Base-by-base conservation (phyloP, 1,140 invertebrate species). In the Micrasema minimum region DNA sequence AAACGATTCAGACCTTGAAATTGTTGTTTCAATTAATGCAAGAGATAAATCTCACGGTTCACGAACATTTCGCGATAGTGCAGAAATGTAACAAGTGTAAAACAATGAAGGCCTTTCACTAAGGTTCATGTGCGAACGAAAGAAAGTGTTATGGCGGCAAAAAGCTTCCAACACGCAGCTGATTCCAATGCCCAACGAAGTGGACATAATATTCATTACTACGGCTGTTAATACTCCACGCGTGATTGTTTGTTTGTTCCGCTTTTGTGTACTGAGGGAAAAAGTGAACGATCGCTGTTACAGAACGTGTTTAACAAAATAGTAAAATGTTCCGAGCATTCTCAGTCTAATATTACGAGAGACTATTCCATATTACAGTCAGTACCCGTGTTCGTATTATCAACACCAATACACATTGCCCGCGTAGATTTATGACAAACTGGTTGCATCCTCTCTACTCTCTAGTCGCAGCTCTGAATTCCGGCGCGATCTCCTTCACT, bases 381-480 rank as follows among this genome's bases (percentile, higher is more conserved):
- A 41, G 65, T 64, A 72, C 71, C 16, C 57, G 57, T 72, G 71
- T 69, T 69, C 71, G 59, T 48, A 72, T 72, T 69, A 68, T 65
- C 66, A 38, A 65, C 71, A 57, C 66, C 65, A 67, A 65, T 73
- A 53, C 35, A 65, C 45, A 68, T 55, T 55, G 66, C 9, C 18
- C 55, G 51, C 59, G 61, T 69, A 73, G 72, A 73, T 73, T 73
- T 73, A 73, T 73, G 72, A 73, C 72, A 66, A 73, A 73, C 72
- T 73, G 72, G 72, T 73, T 73, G 55, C 46, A 51, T 73, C 72
- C 66, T 73, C 67, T 61, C 72, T 73, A 73, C 66, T 73, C 67
- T 61, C 72, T 73, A 73, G 69, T 69, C 69, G 72, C 57, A 48
- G 65, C 46, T 59, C 51, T 35, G 71, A 20, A 26, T 31, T 31